A percentile compares a stretch with the other conserved stretches of the same genome.
These are phyloP conservation scores for Pteropus rufus DNA, from an alignment of 2,797 vertebrate genomes.

Conservation along the genomic window DNA sequence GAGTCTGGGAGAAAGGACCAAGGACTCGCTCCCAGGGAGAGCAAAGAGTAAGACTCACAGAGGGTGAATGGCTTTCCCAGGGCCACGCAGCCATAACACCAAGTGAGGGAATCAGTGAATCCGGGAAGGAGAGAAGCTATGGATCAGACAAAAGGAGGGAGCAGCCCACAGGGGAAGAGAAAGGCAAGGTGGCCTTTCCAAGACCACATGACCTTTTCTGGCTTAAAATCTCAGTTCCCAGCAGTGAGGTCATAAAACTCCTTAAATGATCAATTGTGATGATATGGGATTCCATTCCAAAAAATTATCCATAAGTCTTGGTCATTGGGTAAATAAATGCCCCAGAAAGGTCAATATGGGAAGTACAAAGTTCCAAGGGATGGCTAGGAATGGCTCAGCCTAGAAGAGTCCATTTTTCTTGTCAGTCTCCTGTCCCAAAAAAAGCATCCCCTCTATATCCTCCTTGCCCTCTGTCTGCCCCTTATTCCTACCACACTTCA, in stretches of 20 bases:
- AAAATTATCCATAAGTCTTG: conserved; percentile 49
- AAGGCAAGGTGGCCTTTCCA: neutral
- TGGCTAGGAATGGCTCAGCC: neutral
- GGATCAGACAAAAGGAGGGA: neutral
- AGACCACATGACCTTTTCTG: neutral
- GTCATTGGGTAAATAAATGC: conserved; percentile 51
- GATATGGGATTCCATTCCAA: conserved; percentile 16
- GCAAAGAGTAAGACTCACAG: neutral
- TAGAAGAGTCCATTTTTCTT: neutral
- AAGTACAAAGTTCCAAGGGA: neutral
- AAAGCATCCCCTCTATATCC: neutral
- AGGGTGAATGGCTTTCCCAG: neutral
- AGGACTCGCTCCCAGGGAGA: neutral
- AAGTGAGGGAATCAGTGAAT: neutral
- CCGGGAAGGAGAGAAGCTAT: neutral
- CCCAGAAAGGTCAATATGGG: conserved; percentile 41
- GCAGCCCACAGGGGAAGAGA: neutral
- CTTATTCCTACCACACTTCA: neutral
- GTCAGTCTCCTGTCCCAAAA: neutral
- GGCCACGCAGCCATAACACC: neutral
- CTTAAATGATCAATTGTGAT: conserved; percentile 40
- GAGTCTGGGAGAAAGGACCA: neutral
- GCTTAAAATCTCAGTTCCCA: conserved; percentile 55
- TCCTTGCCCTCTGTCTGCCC: neutral
- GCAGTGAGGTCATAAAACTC: conserved; percentile 50